A percentile compares a stretch with the other conserved stretches of the same genome.
These are phyloP conservation scores for Nipponacmea schrenckii DNA, from an alignment of 2,888 invertebrate species.

Conservation along the genomic window DNA sequence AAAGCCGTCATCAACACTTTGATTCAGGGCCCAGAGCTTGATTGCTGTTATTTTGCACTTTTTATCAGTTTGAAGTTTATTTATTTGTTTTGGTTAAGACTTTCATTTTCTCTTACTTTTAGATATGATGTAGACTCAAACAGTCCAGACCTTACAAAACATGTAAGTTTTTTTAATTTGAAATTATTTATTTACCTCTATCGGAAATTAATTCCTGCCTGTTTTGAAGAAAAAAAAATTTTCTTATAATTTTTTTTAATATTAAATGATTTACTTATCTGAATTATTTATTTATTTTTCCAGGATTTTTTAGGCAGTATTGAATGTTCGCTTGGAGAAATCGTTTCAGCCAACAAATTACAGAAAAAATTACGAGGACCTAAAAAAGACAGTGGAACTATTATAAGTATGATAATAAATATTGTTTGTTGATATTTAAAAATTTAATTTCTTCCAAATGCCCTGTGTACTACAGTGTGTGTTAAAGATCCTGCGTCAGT, in stretches of 20 bases:
- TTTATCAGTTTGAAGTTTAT: neutral
- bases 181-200: no score
- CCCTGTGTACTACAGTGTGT: neutral
- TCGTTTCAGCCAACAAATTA: conserved; percentile 62
- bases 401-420: conserved; percentile 44
- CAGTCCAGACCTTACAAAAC: conserved; percentile 56
- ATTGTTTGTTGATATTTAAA: neutral
- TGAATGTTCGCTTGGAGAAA: conserved; percentile 72
- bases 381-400: conserved; percentile 53
- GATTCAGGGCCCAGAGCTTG: no score
- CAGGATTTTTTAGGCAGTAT: conserved; percentile 70
- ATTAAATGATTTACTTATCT: neutral
- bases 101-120: conserved; percentile 20
- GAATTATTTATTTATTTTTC: conserved; percentile 12
- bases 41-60: no score
- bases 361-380: conserved; percentile 51
- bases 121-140: conserved; percentile 64
- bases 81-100: neutral
- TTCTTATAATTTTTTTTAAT: neutral
- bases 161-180: conserved; percentile 62
- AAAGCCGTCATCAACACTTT: no score
- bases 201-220: no score
- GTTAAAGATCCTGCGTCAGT: neutral
- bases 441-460: neutral
- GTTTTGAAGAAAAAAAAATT: no score